Evolutionary conservation across 2,888 invertebrate genomes (phyloP).

Genomic region (Plebejus anna): DNA sequence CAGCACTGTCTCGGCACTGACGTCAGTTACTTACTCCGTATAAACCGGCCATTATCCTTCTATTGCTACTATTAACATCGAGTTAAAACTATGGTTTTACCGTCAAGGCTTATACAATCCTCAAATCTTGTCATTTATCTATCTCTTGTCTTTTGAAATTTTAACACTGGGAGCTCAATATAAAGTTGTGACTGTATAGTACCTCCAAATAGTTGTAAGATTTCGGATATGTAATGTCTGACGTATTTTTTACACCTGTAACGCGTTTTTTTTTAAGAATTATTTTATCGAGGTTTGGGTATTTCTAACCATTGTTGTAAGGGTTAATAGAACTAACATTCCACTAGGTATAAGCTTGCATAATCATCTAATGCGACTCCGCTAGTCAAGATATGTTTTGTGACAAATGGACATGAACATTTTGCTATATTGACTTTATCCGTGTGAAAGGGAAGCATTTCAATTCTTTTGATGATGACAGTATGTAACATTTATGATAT

Average conservation of each 20-base stretch:
- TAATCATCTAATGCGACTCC: slow-evolving; percentile 51
- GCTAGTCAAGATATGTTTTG: neutral
- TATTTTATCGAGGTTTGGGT: slow-evolving; percentile 70
- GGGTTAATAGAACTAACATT: slow-evolving; percentile 72
- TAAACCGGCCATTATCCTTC: neutral
- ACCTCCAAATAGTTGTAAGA: slow-evolving; percentile 35
- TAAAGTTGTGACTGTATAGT: slow-evolving; percentile 38
- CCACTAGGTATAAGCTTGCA: slow-evolving; percentile 65
- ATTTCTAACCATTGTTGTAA: slow-evolving; percentile 69
- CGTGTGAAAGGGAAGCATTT: neutral
- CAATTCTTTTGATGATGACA: neutral
- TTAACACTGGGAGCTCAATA: slow-evolving; percentile 36
- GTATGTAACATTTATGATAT: neutral
- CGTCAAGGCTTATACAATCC: neutral
- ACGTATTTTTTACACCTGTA: neutral
- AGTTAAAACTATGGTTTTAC: neutral
- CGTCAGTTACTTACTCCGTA: no score
- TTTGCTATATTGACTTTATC: neutral
- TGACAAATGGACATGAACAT: neutral
- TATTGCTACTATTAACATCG: neutral
- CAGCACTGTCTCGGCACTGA: no score
- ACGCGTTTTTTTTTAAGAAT: slow-evolving; percentile 5
- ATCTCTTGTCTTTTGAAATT: neutral
- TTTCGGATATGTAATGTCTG: slow-evolving; percentile 24
- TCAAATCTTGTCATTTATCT: neutral